These are phyloP conservation scores for Drosophila anceps DNA, from an alignment of 2,888 invertebrate genomes.

Conservation along the genomic window DNA sequence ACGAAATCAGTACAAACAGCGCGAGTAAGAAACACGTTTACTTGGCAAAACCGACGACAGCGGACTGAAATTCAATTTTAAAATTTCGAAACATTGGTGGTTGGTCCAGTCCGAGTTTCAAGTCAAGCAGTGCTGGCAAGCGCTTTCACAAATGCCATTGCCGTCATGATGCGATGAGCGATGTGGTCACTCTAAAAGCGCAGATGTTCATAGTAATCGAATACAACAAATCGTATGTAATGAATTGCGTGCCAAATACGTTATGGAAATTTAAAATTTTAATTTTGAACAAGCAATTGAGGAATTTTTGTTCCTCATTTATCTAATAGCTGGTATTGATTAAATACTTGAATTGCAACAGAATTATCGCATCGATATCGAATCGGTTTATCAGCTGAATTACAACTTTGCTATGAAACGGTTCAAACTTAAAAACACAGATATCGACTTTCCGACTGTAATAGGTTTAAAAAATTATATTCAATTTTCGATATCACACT, in stretches of 20 bases:
- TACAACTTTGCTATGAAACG: too few relatives aligned
- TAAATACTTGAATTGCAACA: too few relatives aligned
- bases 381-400: too few relatives aligned
- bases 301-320: background rate
- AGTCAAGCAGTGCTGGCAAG: constrained; percentile 29
- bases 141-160: constrained; percentile 14
- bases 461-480: background rate
- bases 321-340: too few relatives aligned
- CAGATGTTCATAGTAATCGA: background rate
- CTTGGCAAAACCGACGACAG: constrained; percentile 81
- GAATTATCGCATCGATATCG: too few relatives aligned
- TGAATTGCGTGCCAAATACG: background rate
- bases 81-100: constrained; percentile 41
- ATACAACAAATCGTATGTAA: background rate
- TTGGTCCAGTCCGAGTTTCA: constrained; percentile 15
- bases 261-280: background rate
- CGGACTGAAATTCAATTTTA: constrained; percentile 66
- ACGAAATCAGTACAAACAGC: constrained; percentile 46
- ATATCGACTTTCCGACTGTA: background rate
- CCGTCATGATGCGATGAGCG: constrained; percentile 9
- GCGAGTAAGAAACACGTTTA: constrained; percentile 79
- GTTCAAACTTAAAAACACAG: background rate
- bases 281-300: too few relatives aligned
- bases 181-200: constrained; percentile 32
- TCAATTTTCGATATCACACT: background rate